Conservation (phyloP, 1,140 invertebrate species). For the Eumeta japonica region DNA sequence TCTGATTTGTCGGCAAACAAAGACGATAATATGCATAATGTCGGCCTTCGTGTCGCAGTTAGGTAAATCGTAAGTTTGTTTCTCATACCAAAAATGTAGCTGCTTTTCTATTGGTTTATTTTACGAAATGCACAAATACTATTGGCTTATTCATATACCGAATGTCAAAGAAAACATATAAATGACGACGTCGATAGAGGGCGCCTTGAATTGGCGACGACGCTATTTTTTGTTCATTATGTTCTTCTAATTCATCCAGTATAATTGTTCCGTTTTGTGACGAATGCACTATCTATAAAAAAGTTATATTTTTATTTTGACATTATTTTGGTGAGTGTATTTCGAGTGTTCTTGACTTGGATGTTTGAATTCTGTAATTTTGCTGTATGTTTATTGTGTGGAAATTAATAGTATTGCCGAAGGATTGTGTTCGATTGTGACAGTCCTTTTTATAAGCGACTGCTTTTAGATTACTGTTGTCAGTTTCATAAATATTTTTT, state of each 20-base stretch:
- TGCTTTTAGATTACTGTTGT: too few species aligned
- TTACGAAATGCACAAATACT: not conserved
- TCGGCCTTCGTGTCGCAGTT: conserved; percentile 26
- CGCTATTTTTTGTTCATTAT: conserved; percentile 38
- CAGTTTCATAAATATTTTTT: too few species aligned
- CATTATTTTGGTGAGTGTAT: conserved; percentile 45
- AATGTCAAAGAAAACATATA: conserved; percentile 23
- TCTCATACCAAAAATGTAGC: conserved; percentile 18
- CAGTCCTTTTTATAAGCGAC: too few species aligned
- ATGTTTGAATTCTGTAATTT: too few species aligned
- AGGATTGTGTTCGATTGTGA: too few species aligned
- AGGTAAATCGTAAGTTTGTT: conserved; percentile 25
- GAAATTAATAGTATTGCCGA: too few species aligned
- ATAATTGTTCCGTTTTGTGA: conserved; percentile 46
- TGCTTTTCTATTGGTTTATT: conserved; percentile 20
- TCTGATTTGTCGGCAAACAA: conserved; percentile 30
- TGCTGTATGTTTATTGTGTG: too few species aligned
- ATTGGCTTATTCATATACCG: conserved; percentile 19
- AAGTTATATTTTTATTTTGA: conserved; percentile 21
- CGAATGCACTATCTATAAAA: conserved; percentile 34
- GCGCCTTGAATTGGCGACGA: conserved; percentile 30
- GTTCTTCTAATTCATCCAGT: conserved; percentile 36
- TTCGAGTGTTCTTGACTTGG: too few species aligned
- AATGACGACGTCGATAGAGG: conserved; percentile 31
- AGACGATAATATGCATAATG: conserved; percentile 24